Evolutionary conservation across 2,888 invertebrate species (phyloP).

Genomic region (Ectropis crepuscularia): DNA sequence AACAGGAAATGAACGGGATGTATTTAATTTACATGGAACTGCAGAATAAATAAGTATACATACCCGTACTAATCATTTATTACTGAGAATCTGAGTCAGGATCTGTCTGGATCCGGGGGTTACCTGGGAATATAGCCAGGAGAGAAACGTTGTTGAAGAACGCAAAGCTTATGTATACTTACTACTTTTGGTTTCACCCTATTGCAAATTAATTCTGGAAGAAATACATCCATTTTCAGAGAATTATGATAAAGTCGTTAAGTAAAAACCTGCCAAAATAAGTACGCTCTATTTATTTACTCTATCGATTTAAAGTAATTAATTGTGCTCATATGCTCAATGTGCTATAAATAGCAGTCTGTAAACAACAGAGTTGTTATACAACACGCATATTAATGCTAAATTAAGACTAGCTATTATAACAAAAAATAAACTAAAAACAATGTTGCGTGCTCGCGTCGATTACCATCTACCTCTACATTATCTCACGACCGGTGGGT

Average conservation of each 20-base stretch:
- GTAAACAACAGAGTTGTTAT: conserved; percentile 9
- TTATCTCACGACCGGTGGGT: conserved; percentile 20
- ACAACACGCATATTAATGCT: conserved; percentile 21
- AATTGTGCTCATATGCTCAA: not conserved
- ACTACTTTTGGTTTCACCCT: too few species aligned
- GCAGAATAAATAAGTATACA: conserved; percentile 13
- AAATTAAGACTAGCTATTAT: conserved; percentile 20
- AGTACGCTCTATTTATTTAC: too few species aligned
- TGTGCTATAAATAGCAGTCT: conserved; percentile 5
- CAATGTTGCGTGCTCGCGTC: conserved; percentile 31
- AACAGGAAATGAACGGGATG: conserved; percentile 7
- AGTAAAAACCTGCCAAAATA: too few species aligned
- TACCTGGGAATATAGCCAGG: conserved; percentile 4
- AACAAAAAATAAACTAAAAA: conserved; percentile 30
- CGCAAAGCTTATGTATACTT: too few species aligned
- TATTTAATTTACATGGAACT: conserved; percentile 30
- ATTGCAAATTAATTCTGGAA: too few species aligned
- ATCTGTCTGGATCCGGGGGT: conserved; percentile 5
- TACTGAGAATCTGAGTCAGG: conserved; percentile 14
- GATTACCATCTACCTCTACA: conserved; percentile 26
- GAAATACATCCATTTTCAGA: too few species aligned
- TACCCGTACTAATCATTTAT: not conserved
- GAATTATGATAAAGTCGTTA: too few species aligned
- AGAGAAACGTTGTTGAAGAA: not conserved
- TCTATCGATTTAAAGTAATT: not conserved